A percentile compares a stretch with the other conserved stretches of the same genome.
Conservation (phyloP, 2,113 vertebrate genomes). For the Oriolus oriolus region DNA sequence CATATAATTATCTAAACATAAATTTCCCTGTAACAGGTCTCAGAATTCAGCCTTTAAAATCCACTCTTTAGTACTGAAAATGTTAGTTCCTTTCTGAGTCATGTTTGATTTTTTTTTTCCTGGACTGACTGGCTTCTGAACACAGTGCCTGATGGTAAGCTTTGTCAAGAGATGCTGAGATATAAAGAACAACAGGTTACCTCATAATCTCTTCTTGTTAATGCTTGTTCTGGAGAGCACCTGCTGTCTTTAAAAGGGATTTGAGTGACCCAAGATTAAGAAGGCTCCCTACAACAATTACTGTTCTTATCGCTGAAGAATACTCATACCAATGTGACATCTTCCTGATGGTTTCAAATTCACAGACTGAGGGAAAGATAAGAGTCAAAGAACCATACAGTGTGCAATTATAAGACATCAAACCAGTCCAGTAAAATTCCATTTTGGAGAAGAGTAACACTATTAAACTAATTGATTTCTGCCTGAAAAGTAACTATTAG, state of each 20-base stretch:
- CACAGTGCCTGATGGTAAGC: background rate
- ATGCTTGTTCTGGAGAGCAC: conserved; percentile 48
- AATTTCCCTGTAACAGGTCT: background rate
- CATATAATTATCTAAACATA: background rate
- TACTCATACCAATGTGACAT: conserved; percentile 62
- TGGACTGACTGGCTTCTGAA: background rate
- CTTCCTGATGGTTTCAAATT: conserved; percentile 67
- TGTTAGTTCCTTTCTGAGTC: background rate
- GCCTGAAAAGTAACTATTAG: background rate
- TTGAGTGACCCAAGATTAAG: conserved; percentile 59
- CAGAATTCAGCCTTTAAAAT: background rate
- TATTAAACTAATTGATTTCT: conserved; percentile 35
- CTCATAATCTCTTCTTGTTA: conserved; percentile 46
- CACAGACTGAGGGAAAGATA: conserved; percentile 47
- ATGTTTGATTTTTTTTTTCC: background rate
- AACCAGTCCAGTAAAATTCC: background rate
- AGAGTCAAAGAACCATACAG: conserved; percentile 48
- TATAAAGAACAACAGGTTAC: conserved; percentile 51
- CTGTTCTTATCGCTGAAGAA: conserved; percentile 62
- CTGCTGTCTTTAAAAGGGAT: conserved; percentile 63
- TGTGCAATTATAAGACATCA: conserved; percentile 46
- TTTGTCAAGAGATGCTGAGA: background rate
- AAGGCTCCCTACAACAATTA: conserved; percentile 58
- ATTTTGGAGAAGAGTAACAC: conserved; percentile 37
- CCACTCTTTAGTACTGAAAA: background rate